These are phyloP conservation scores for Lepidotrigona ventralis DNA, from an alignment of 1,140 invertebrate genomes.

Conservation along the genomic window DNA sequence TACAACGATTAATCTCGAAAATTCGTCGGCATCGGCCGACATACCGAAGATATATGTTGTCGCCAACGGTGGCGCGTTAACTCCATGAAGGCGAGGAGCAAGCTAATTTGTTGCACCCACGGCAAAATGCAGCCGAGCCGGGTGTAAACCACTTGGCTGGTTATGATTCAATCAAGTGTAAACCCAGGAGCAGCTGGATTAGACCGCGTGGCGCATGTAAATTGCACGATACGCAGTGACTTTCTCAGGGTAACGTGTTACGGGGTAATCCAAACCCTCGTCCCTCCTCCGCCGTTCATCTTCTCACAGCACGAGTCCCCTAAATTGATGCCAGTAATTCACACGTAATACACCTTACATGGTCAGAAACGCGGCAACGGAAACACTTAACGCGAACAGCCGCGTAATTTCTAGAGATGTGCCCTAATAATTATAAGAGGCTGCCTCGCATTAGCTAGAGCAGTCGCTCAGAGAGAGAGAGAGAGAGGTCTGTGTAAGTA, in stretches of 20 bases:
- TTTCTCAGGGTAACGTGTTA: constrained; percentile 33
- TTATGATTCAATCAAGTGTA: constrained; percentile 60
- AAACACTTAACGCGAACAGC: neutral
- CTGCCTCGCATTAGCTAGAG: too few relatives aligned
- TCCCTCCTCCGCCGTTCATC: constrained; percentile 23
- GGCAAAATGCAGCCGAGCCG: constrained; percentile 15
- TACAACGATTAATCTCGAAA: neutral
- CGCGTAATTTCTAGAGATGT: neutral
- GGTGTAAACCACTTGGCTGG: constrained; percentile 36
- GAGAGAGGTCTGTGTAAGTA: too few relatives aligned
- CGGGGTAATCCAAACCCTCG: constrained; percentile 8
- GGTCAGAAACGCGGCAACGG: constrained; percentile 5
- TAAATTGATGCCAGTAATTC: constrained; percentile 43
- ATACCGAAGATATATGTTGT: neutral
- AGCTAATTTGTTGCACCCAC: constrained; percentile 51
- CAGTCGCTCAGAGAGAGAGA: too few relatives aligned
- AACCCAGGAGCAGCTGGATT: constrained; percentile 38
- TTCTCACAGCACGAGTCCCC: constrained; percentile 17
- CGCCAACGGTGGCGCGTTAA: too few relatives aligned
- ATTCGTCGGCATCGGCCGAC: neutral
- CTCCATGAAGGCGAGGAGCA: neutral
- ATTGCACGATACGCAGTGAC: constrained; percentile 51
- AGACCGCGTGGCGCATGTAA: constrained; percentile 40
- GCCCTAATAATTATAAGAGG: too few relatives aligned
- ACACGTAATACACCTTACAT: constrained; percentile 25